A percentile compares a stretch with the other conserved stretches of the same genome.
These are phyloP conservation scores for Tetragonula clypearis DNA, from an alignment of 1,140 invertebrate genomes.

Conservation along the genomic window DNA sequence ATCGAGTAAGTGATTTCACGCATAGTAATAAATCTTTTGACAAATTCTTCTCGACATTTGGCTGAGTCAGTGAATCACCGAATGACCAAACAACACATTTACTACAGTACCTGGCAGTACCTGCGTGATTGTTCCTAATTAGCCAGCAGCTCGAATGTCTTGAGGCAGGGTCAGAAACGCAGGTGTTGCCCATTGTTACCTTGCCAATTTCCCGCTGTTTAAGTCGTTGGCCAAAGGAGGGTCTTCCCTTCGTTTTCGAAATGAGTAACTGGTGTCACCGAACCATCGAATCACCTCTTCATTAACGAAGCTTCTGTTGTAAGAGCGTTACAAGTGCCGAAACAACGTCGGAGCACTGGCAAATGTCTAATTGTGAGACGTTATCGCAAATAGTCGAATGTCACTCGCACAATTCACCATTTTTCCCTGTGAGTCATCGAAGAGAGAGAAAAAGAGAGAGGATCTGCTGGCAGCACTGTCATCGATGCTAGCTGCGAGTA, in stretches of 20 bases:
- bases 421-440: conserved; percentile 20
- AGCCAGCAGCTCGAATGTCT: conserved; percentile 3
- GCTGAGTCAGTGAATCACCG: not conserved
- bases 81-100: conserved; percentile 31
- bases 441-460: not conserved
- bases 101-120: not conserved
- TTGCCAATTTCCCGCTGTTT: conserved; percentile 47
- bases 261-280: conserved; percentile 20
- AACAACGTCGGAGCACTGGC: not conserved
- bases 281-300: not conserved
- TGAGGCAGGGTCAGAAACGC: conserved; percentile 19
- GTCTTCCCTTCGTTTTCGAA: not conserved
- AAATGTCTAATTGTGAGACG: not conserved
- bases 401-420: conserved; percentile 30
- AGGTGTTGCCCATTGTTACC: conserved; percentile 42
- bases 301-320: too few relatives aligned
- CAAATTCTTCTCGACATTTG: not conserved
- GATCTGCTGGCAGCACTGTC: conserved; percentile 8
- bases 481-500: not conserved
- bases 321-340: too few relatives aligned
- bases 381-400: conserved; percentile 19
- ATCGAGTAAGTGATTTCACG: too few relatives aligned
- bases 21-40: not conserved
- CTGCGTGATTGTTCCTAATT: conserved; percentile 40
- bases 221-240: conserved; percentile 26